These are phyloP conservation scores for Perithous albicinctus DNA, from an alignment of 2,888 invertebrate genomes.

Conservation along the genomic window DNA sequence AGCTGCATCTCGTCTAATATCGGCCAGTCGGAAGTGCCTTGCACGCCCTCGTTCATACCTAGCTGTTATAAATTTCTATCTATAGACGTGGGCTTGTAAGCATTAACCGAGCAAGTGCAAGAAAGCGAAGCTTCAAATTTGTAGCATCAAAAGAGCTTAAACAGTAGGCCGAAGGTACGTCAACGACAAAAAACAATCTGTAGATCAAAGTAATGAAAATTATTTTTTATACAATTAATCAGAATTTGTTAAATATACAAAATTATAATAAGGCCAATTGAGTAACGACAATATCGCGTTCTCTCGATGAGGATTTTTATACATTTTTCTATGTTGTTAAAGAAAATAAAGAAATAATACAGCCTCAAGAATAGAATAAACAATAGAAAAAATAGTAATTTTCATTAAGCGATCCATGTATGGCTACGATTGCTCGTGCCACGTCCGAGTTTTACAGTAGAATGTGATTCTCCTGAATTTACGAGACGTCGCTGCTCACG, in stretches of 20 bases:
- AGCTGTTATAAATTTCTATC: slow-evolving; percentile 63
- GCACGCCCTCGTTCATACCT: neutral
- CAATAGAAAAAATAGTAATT: neutral
- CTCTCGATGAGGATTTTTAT: no score
- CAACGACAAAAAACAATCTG: neutral
- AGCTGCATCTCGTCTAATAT: slow-evolving; percentile 63
- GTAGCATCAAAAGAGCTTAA: neutral
- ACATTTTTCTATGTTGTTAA: no score
- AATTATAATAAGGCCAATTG: neutral
- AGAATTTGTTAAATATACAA: neutral
- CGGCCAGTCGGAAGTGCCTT: slow-evolving; percentile 43
- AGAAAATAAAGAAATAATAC: no score
- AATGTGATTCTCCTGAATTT: slow-evolving; percentile 17
- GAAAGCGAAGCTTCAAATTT: slow-evolving; percentile 6
- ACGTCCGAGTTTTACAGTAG: neutral
- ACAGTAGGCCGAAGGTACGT: neutral
- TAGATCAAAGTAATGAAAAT: neutral
- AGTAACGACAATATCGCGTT: no score
- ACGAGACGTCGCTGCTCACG: slow-evolving; percentile 23
- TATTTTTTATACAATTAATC: neutral
- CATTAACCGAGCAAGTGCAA: neutral
- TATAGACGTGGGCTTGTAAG: slow-evolving; percentile 48
- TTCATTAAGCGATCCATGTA: neutral
- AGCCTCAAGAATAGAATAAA: neutral
- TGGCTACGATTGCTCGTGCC: neutral